Base-by-base conservation (phyloP, 2,797 vertebrate genomes). In the Smutsia gigantea region DNA sequence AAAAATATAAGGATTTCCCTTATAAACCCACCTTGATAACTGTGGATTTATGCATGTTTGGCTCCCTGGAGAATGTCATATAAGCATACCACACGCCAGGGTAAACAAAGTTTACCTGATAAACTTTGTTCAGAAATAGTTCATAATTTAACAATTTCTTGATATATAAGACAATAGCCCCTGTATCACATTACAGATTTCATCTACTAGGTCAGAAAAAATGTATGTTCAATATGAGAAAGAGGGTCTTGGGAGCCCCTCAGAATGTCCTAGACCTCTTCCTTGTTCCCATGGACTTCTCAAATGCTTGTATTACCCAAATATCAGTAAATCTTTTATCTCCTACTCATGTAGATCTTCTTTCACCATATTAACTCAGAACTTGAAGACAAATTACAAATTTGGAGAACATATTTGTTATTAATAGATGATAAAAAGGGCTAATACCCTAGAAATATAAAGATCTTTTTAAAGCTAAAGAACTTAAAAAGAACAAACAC, bases 61-160 rank as follows among this genome's bases (percentile, higher is more conserved):
- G 2, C 5, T 14, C 4, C 4, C 29, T 37, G 25, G 15, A 49
- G 17, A 7, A 14, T 59, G 7, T 27, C 23, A 7, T 5, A 7
- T 57, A 27, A 57, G 14, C 6, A 57, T 59, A 27, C 1, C 49
- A n/a, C 10, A n/a, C 46, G 14, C 5, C 29, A 90, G 21, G 37
- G 3, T 34, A 46, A 59, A 25, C 4, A 55, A 79, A 27, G 51
- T 46, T 46, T 46, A 46, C 46, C 46, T 11, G 11, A 11, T 46
- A 12, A 10, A 46, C 39, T 46, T 46, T 46, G 46, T 46, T 46
- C 46, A 46, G 21, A n/a, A 81, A n/a, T 27, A 39, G 46, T n/a
- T 90, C 29, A 66, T 53, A 90, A 31, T 81, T 69, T n/a, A 90
- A 15, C 51, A 90, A 9, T 37, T 27, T 17, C 63, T 4, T 46